phyloP scores from a whole-genome alignment of 1,140 invertebrate species.

The Ceratosolen fusciceps region DNA sequence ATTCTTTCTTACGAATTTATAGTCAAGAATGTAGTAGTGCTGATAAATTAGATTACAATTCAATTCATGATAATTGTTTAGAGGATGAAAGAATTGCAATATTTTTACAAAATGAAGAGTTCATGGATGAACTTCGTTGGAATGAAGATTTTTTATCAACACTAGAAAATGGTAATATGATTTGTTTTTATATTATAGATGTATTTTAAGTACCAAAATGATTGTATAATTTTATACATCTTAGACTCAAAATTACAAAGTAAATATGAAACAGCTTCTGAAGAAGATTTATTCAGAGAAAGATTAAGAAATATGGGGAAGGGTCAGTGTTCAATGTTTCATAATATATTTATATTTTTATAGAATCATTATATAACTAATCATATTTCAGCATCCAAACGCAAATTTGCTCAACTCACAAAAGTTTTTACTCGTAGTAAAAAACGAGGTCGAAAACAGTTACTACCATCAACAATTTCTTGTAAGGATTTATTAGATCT shows the following conservation, averaged over 20 bases:
- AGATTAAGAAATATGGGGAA: slow-evolving; percentile 91
- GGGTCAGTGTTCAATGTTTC: slow-evolving; percentile 68
- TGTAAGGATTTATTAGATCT: slow-evolving; percentile 69
- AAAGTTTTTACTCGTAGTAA: slow-evolving; percentile 83
- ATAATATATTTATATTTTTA: neutral
- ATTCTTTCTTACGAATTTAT: slow-evolving; percentile 82
- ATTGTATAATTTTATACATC: slow-evolving; percentile 25
- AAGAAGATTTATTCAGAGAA: slow-evolving; percentile 85
- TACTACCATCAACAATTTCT: slow-evolving; percentile 67
- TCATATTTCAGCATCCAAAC: slow-evolving; percentile 78
- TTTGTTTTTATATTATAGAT: neutral
- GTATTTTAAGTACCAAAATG: neutral
- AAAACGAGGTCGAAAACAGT: slow-evolving; percentile 73
- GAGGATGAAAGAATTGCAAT: slow-evolving; percentile 89
- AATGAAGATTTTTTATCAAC: slow-evolving; percentile 92
- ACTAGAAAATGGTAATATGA: slow-evolving; percentile 79
- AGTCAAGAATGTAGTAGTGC: slow-evolving; percentile 58
- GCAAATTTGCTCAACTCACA: slow-evolving; percentile 86
- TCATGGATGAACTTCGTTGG: slow-evolving; percentile 88
- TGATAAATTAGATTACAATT: slow-evolving; percentile 55
- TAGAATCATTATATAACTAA: too few species aligned
- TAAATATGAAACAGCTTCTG: slow-evolving; percentile 59
- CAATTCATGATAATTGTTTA: slow-evolving; percentile 72
- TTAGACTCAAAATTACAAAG: slow-evolving; percentile 66
- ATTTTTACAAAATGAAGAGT: slow-evolving; percentile 93